Conservation (phyloP, 2,113 vertebrate species). For the Vulpes ferrilata region DNA sequence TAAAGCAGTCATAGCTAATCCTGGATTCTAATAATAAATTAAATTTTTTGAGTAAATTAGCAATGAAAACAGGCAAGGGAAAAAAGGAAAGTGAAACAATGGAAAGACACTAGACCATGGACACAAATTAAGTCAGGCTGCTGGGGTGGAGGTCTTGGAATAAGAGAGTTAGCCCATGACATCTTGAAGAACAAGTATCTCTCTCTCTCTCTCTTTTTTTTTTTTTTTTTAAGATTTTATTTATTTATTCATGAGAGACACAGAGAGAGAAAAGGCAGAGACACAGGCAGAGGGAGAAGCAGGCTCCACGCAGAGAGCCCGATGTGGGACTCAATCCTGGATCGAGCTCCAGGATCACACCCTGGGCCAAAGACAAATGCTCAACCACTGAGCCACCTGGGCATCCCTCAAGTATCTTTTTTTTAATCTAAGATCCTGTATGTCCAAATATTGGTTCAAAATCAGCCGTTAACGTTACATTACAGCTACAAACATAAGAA, state of each 20-base stretch:
- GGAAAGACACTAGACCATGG: background rate
- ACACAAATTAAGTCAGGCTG: background rate
- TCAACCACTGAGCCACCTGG: no score
- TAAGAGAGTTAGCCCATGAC: background rate
- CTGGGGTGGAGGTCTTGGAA: background rate
- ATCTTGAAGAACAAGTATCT: background rate
- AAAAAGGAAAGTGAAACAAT: background rate
- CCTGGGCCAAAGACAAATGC: no score
- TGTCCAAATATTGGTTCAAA: background rate
- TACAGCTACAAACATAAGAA: background rate
- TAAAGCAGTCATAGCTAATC: background rate
- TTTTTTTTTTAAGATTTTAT: no score
- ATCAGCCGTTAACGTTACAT: background rate
- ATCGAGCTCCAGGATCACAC: no score
- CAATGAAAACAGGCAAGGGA: background rate
- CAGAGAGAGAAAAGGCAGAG: no score
- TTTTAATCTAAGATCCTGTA: background rate
- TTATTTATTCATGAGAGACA: no score
- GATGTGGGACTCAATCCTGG: no score
- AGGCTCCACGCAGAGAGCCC: no score
- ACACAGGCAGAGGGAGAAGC: no score
- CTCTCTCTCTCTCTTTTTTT: no score
- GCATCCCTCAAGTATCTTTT: no score
- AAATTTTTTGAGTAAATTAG: background rate
- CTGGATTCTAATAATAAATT: background rate